phyloP scores from a whole-genome alignment of 2,888 invertebrate genomes.

The Ephialtes manifestator region DNA sequence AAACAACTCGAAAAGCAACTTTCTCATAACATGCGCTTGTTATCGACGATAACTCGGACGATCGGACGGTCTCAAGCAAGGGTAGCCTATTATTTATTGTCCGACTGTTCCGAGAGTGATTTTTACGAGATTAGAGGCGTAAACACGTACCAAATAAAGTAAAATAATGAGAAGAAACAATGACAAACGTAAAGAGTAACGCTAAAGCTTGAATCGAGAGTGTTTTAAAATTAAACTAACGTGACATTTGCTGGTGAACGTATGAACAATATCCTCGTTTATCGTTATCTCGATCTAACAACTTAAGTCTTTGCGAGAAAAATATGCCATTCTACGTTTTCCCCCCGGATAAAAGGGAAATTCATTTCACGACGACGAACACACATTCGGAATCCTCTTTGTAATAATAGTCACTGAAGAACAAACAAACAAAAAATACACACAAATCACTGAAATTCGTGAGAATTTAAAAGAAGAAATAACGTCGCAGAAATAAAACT shows the following conservation, averaged over 20 bases:
- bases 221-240: slow-evolving; percentile 2
- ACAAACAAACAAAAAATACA: slow-evolving; percentile 33
- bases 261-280: slow-evolving; percentile 43
- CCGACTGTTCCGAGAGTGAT: slow-evolving; percentile 69
- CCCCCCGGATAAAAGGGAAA: slow-evolving; percentile 51
- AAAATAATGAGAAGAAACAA: slow-evolving; percentile 76
- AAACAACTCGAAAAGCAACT: neutral
- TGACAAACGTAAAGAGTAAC: slow-evolving; percentile 63
- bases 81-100: slow-evolving; percentile 79
- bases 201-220: slow-evolving; percentile 36
- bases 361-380: slow-evolving; percentile 62
- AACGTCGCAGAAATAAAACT: slow-evolving; percentile 47
- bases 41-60: slow-evolving; percentile 44
- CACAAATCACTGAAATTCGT: slow-evolving; percentile 40
- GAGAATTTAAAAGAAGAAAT: slow-evolving; percentile 63
- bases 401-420: slow-evolving; percentile 21
- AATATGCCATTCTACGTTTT: slow-evolving; percentile 45
- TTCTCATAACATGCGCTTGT: neutral
- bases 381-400: slow-evolving; percentile 64
- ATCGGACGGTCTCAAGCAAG: slow-evolving; percentile 72
- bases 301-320: slow-evolving; percentile 27
- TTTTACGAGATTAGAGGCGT: slow-evolving; percentile 75
- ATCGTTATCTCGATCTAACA: slow-evolving; percentile 47
- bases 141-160: slow-evolving; percentile 81
- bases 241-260: slow-evolving; percentile 30